These are phyloP conservation scores for Camponotus floridanus DNA, from an alignment of 1,140 invertebrate genomes.

Conservation along the genomic window DNA sequence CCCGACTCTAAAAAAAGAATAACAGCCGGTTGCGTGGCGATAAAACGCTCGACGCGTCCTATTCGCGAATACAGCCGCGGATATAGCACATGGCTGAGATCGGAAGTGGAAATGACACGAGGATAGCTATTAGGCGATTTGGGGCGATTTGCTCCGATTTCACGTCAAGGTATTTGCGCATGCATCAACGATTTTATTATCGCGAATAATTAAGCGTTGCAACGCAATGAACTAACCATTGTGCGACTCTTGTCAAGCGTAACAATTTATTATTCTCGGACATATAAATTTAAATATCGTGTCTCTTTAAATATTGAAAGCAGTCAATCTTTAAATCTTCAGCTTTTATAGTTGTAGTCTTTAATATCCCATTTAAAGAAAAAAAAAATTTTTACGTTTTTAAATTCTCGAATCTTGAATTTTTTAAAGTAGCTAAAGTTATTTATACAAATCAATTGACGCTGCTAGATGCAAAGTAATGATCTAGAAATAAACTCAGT, in stretches of 20 bases:
- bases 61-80: background rate
- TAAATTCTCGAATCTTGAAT: background rate
- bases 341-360: background rate
- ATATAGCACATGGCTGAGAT: background rate
- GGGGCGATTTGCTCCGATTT: background rate
- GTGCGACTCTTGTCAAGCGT: background rate
- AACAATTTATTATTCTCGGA: background rate
- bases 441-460: background rate
- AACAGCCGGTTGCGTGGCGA: slow-evolving; percentile 26
- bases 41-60: slow-evolving; percentile 36
- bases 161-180: background rate
- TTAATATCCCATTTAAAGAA: background rate
- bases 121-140: slow-evolving; percentile 21
- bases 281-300: background rate
- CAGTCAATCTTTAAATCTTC: background rate
- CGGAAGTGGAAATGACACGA: slow-evolving; percentile 33
- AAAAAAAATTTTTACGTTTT: background rate
- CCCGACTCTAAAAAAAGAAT: slow-evolving; percentile 37
- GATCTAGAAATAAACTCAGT: slow-evolving; percentile 1
- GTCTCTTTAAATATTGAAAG: background rate
- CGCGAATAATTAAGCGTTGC: background rate
- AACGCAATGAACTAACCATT: slow-evolving; percentile 10
- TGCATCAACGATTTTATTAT: slow-evolving; percentile 25
- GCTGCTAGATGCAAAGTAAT: background rate
- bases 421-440: background rate